Evolutionary conservation across 2,113 vertebrate genomes (phyloP), one percentile per base, ranked within the genome.

Genomic region (Indicator indicator): DNA sequence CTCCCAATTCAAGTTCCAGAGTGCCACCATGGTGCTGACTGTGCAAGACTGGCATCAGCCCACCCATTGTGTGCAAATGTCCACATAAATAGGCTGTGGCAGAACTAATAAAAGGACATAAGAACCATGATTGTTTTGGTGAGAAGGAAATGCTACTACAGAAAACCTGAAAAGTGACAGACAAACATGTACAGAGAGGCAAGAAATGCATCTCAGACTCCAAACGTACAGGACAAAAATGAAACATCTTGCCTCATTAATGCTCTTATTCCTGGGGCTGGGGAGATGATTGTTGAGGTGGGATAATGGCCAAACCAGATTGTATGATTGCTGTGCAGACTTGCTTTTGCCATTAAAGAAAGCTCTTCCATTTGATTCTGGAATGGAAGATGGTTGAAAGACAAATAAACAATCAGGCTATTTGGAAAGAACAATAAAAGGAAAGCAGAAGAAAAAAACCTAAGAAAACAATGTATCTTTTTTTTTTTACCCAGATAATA

Each of bases 251-350:
- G 99, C 99, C 98, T 99, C 99, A 99, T 99, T 75, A 99, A 56
- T 42, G 97, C 92, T 68, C 98, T 95, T 90, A 99, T 96, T 86
- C 99, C 99, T 9, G 99, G 99, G 55, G 98, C 97, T 18, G 98
- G 97, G 14, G 99, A 99, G 95, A 99, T 98, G 50, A 99, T 97
- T 46, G 98, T 99, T 64, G 99, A 99, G 28, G 99, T 99, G 90
- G 99, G 98, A 93, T 98, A 99, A 96, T 99, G 99, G 90, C 99
- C 99, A 96, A 99, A 99, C 99, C 99, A 99, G 97, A 99, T 86
- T 13, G 98, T 98, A 87, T 99, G 99, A 96, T 99, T 99, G 96
- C 98, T 99, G 64, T 54, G 93, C 68, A 95, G 95, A 90, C 98
- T 99, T 97, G 99, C 97, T 59, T 76, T 84, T 74, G 97, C 98